Base-by-base conservation (phyloP, 2,113 vertebrate species). In the Penelope pileata region DNA sequence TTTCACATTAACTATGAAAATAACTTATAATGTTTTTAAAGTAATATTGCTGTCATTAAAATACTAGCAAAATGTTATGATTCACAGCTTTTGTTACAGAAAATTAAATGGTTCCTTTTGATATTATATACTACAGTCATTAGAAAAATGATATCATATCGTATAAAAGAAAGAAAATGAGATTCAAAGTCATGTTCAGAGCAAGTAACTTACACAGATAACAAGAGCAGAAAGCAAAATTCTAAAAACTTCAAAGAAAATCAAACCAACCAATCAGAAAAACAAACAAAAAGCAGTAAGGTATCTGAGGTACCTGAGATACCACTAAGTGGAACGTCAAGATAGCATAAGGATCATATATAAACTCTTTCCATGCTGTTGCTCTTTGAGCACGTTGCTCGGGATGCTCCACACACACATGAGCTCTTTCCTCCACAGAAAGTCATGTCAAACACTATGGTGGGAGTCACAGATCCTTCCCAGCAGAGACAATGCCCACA, bases 201-300 rank as follows among this genome's bases (percentile, higher is more conserved):
- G 14, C 38, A 56, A 34, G 38, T 38, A 75, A 84, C 14, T 66
- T 70, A 19, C 14, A 59, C 3, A 29, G 29, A 74, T 5, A 42
- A 24, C 15, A 84, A 64, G 27, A 24, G 10, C 24, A 77, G 38
- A 87, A 79, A 90, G 19, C 6, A 63, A 75, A 79, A 76, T 45
- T 6, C 48, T 34, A 40, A 76, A 75, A 73, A 7, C 6, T 17
- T 7, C 0, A 8, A 34, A 68, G n/a, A 16, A 21, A 1, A 0
- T 3, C 16, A 60, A 60, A 34, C 22, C 29, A 54, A 54, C 30
- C 29, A 54, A n/a, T n/a, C 30, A n/a, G 14, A n/a, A 13, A 73
- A 40, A 73, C 4, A 43, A 74, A 74, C 15, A 38, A 62, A 62
- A 62, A 85, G 17, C 6, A 50, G 12, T n/a, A 80, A 50, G 34